These are phyloP conservation scores for Bradypodion pumilum DNA, from an alignment of 2,797 vertebrate species.

Conservation along the genomic window DNA sequence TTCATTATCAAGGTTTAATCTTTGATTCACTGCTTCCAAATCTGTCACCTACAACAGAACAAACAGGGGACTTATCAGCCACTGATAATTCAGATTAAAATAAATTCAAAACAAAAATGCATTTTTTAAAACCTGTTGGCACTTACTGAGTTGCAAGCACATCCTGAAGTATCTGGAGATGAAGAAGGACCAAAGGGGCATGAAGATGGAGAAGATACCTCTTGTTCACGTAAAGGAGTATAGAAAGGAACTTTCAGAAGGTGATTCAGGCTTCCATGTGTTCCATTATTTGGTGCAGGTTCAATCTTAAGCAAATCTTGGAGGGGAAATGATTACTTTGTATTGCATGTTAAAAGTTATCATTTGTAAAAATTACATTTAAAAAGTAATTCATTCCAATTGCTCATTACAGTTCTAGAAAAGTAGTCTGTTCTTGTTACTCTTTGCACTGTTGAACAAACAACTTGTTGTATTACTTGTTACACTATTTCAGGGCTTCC, in stretches of 20 bases:
- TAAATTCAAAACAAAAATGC: not conserved
- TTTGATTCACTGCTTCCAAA: slow-evolving; percentile 67
- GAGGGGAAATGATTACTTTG: slow-evolving; percentile 29
- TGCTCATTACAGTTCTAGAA: too few relatives aligned
- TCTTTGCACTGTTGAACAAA: too few relatives aligned
- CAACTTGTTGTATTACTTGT: too few relatives aligned
- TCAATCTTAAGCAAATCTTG: slow-evolving; percentile 87
- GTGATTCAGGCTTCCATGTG: slow-evolving; percentile 94
- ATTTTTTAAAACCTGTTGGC: not conserved
- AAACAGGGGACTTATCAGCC: slow-evolving; percentile 35
- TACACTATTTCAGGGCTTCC: too few relatives aligned
- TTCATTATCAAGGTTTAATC: slow-evolving; percentile 71
- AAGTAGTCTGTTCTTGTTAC: too few relatives aligned
- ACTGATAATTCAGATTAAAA: not conserved
- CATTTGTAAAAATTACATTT: too few relatives aligned
- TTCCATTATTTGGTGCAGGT: slow-evolving; percentile 93
- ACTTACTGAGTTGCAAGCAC: slow-evolving; percentile 76
- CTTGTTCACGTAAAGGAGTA: slow-evolving; percentile 77
- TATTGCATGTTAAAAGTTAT: not conserved
- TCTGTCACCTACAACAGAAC: slow-evolving; percentile 42
- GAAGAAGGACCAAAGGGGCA: slow-evolving; percentile 64
- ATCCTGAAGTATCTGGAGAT: slow-evolving; percentile 65
- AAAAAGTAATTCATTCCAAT: too few relatives aligned
- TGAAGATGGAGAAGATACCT: slow-evolving; percentile 74
- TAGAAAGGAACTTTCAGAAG: slow-evolving; percentile 82